Evolutionary conservation across 1,140 invertebrate genomes (phyloP), one percentile per base, ranked within the genome.

Genomic region (Diplogasteroides magnus): DNA sequence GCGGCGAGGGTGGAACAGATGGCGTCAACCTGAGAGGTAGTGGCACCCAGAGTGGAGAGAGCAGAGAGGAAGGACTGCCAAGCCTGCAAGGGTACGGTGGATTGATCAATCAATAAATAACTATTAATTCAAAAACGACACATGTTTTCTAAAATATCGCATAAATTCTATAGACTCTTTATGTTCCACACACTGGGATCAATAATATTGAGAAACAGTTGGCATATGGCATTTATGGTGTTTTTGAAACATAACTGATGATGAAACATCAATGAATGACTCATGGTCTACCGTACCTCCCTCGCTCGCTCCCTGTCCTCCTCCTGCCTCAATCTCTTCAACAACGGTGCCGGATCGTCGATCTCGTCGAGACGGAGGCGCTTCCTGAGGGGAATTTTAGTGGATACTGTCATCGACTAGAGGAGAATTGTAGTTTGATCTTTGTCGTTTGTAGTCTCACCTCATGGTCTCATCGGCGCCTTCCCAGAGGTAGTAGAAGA

Each of bases 1-100:
- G 91, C 91, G 13, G 91, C 92, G 73, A 97, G 84, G 25, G 94
- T 89, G 75, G 88, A 87, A 89, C 91, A 94, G 58, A 97, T 88
- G 0, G 89, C 88, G 77, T 90, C 89, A 73, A 90, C 88, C 68
- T 95, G 92, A 15, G 87, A 85, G 58, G 90, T 88, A 15, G 88
- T 88, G 29, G 94, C 87, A 11, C 87, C 88, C 1, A 96, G 84
- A 13, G 87, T 84, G 67, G 89, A 87, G 72, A 96, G 87, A 0
- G 92, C 89, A 13, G 88, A 87, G 28, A 89, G 87, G 15, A 94
- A 86, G 32, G 90, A 88, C 60, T 88, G 86, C 83, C 93, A 95
- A 28, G 61, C 74, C 57, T 76, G 69, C 11, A 37, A 74, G 11
- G 26, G n/a, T 6, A 48, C 19, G 19, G 28, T 11, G n/a, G 28